phyloP scores from a whole-genome alignment of 2,888 invertebrate species.

The Tachina lurida region DNA sequence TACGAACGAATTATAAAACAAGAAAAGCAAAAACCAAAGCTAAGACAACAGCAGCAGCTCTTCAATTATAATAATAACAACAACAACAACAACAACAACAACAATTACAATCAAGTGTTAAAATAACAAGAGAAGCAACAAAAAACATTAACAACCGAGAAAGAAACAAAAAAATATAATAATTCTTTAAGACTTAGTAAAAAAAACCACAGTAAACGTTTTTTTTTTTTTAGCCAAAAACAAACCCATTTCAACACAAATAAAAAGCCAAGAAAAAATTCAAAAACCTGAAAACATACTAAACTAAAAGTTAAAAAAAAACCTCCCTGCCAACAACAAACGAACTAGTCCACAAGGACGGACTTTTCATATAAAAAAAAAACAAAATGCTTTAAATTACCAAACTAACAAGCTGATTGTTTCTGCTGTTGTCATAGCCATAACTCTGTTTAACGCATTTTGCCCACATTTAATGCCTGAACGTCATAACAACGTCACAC shows the following conservation, averaged over 20 bases:
- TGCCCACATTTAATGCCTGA: conserved; percentile 67
- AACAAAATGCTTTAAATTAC: conserved; percentile 5
- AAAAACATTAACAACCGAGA: not conserved
- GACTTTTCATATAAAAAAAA: not conserved
- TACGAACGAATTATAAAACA: conserved; percentile 43
- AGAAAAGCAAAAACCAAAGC: conserved; percentile 32
- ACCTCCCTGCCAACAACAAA: not conserved
- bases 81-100: conserved; percentile 54
- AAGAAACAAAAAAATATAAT: conserved; percentile 28
- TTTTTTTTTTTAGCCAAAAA: not conserved
- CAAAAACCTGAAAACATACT: not conserved
- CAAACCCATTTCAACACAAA: not conserved
- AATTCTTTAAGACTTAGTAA: conserved; percentile 19
- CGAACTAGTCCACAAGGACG: no score
- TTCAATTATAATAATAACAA: conserved; percentile 55
- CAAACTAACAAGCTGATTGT: not conserved
- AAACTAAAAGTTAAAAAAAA: not conserved
- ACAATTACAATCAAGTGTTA: conserved; percentile 60
- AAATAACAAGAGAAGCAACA: conserved; percentile 38
- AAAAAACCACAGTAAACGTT: not conserved
- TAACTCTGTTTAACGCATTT: not conserved
- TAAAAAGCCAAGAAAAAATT: not conserved
- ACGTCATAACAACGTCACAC: conserved; percentile 69
- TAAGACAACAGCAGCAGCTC: conserved; percentile 52
- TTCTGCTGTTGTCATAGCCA: conserved; percentile 19